Percentiles rank a stretch among this genome's conserved stretches.
These are phyloP conservation scores for Cebus imitator DNA, from an alignment of 2,113 vertebrate species.

Conservation along the genomic window DNA sequence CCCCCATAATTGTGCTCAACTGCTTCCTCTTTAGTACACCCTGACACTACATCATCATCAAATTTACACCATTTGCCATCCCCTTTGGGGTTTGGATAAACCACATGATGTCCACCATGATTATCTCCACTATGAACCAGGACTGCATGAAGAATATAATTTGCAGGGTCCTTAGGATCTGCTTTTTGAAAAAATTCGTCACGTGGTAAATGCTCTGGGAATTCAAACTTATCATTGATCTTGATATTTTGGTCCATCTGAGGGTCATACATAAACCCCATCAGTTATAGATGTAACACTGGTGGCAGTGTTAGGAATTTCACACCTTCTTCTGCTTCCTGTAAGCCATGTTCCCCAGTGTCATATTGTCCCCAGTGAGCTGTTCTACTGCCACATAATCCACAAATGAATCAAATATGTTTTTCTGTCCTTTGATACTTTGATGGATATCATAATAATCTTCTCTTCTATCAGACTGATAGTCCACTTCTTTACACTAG, in stretches of 20 bases:
- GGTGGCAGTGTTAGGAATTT: slow-evolving; percentile 98
- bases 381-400: too few species aligned
- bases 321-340: slow-evolving; percentile 99
- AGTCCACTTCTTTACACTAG: slow-evolving; percentile 99
- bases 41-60: slow-evolving; percentile 96
- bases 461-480: slow-evolving; percentile 98
- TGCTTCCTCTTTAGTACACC: slow-evolving; percentile 99
- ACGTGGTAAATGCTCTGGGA: slow-evolving; percentile 97
- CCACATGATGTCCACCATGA: slow-evolving; percentile 98
- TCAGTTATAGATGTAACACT: slow-evolving; percentile 97
- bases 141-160: slow-evolving; percentile 98
- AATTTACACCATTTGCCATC: slow-evolving; percentile 99
- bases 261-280: slow-evolving; percentile 99
- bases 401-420: slow-evolving; percentile 76
- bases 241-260: slow-evolving; percentile 99
- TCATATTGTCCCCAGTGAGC: too few species aligned
- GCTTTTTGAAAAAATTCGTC: slow-evolving; percentile 99
- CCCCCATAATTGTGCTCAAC: slow-evolving; percentile 99
- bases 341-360: not conserved
- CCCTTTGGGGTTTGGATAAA: slow-evolving; percentile 98
- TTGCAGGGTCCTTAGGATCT: slow-evolving; percentile 97
- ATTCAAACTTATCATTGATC: slow-evolving; percentile 99
- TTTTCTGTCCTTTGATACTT: slow-evolving; percentile 99
- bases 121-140: slow-evolving; percentile 99
- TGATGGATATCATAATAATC: slow-evolving; percentile 99